Evolutionary conservation across 2,888 invertebrate species (phyloP), one percentile per base, ranked within the genome.

Genomic region (Caenorhabditis plicata): DNA sequence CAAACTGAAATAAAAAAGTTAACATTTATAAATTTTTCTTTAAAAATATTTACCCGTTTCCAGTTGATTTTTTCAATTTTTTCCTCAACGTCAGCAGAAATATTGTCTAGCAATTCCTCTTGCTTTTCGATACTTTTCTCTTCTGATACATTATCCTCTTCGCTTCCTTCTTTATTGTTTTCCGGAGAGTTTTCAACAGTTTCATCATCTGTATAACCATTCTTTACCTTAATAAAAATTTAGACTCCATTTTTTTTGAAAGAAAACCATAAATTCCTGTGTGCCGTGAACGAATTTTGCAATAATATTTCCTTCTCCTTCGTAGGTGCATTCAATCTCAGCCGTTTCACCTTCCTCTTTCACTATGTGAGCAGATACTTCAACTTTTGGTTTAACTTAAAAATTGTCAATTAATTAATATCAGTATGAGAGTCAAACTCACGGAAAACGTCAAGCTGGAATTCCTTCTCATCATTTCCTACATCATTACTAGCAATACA

Each of bases 301-400:
- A 23, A 45, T 49, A 13, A 64, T 29, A 3, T 61, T 31, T 15
- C 69, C 73, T 27, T 69, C 68, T 32, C 64, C 69, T 41, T 49
- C 29, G 38, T 60, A 73, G 15, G 45, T 29, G 40, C 73, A 73
- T 2, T 60, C 39, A 20, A 71, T 47, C 27, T 68, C 64, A 9
- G 68, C 48, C 20, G 63, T 45, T 20, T 71, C 68, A 4, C 63
- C 65, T 25, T 58, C 62, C 17, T 71, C 56, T 36, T 60, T 64
- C 19, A 58, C 58, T 19, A 50, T 43, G 22, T 64, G 64, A n/a
- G 26, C 29, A 36, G 64, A 48, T 15, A 55, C 41, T 9, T 69
- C 69, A 11, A 73, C 60, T 40, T 52, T 58, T 13, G 72, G 69
- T 47, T 65, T 65, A 47, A 73, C 68, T 68, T 60, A 46, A 68